phyloP scores from a whole-genome alignment of 1,140 invertebrate genomes.

The Halesus radiatus region DNA sequence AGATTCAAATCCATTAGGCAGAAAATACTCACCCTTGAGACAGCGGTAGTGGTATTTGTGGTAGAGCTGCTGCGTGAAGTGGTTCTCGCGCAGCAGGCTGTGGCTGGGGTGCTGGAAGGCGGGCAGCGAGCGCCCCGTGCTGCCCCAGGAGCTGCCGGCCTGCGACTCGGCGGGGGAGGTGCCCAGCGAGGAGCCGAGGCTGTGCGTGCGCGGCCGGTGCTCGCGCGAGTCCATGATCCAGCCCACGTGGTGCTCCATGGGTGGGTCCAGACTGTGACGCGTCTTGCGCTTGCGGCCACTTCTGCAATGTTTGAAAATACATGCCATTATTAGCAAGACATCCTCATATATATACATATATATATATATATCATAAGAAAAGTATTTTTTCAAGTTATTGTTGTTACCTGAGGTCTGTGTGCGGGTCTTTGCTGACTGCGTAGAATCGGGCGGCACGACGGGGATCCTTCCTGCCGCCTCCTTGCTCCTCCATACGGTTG shows the following conservation, averaged over 20 bases:
- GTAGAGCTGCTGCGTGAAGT: slow-evolving; percentile 97
- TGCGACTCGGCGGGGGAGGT: slow-evolving; percentile 83
- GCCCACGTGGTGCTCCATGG: slow-evolving; percentile 95
- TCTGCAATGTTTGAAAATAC: slow-evolving; percentile 60
- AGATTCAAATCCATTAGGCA: too few relatives aligned
- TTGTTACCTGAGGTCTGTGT: slow-evolving; percentile 71
- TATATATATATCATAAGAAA: too few relatives aligned
- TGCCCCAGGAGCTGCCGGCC: slow-evolving; percentile 81
- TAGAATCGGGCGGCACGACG: slow-evolving; percentile 82
- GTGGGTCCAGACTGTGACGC: slow-evolving; percentile 91
- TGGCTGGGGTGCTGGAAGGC: slow-evolving; percentile 97
- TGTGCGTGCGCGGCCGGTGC: slow-evolving; percentile 82
- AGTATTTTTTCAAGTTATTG: not conserved
- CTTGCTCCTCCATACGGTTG: slow-evolving; percentile 56
- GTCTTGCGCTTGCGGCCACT: slow-evolving; percentile 88
- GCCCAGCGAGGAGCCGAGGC: slow-evolving; percentile 75
- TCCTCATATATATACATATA: too few relatives aligned
- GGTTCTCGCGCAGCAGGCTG: slow-evolving; percentile 94
- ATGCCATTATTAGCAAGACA: too few relatives aligned
- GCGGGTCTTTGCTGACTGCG: slow-evolving; percentile 90
- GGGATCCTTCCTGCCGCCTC: slow-evolving; percentile 61
- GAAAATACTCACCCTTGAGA: slow-evolving; percentile 81
- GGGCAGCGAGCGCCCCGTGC: slow-evolving; percentile 85
- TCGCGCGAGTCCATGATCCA: slow-evolving; percentile 95
- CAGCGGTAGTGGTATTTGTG: slow-evolving; percentile 95